Conservation (phyloP, 2,797 vertebrate species). For the Notolepis coatsorum region DNA sequence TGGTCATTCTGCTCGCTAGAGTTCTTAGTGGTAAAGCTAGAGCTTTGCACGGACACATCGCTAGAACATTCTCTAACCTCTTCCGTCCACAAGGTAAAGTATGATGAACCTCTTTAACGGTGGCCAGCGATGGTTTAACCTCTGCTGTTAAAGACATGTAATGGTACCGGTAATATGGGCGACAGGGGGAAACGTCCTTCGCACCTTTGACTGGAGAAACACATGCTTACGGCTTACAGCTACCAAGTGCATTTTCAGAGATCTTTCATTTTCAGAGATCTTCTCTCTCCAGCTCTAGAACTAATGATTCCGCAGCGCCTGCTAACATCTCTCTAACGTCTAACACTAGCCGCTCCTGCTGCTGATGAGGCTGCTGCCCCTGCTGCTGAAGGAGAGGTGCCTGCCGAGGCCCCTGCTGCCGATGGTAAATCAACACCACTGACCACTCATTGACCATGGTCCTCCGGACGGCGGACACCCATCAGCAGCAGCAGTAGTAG, state of each 20-base stretch:
- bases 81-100: slow-evolving; percentile 4
- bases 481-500: too few relatives aligned
- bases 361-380: slow-evolving; percentile 19
- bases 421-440: slow-evolving; percentile 1
- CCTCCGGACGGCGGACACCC: too few relatives aligned
- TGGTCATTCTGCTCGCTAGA: not conserved
- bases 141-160: too few relatives aligned
- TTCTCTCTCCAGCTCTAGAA: not conserved
- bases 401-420: not conserved
- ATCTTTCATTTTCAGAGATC: not conserved
- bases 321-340: slow-evolving; percentile 23
- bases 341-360: slow-evolving; percentile 9
- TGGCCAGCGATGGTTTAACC: not conserved
- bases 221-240: not conserved
- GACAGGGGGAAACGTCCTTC: not conserved
- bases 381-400: not conserved
- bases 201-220: not conserved
- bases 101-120: not conserved
- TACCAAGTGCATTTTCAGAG: not conserved
- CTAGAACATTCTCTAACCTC: not conserved
- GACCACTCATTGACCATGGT: not conserved
- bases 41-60: not conserved
- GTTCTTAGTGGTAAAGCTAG: not conserved
- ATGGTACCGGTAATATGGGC: not conserved
- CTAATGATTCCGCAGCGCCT: not conserved